Percentiles rank a stretch among this genome's conserved stretches.
Evolutionary conservation across 2,888 invertebrate genomes (phyloP).

Genomic region (Idaea aversata): DNA sequence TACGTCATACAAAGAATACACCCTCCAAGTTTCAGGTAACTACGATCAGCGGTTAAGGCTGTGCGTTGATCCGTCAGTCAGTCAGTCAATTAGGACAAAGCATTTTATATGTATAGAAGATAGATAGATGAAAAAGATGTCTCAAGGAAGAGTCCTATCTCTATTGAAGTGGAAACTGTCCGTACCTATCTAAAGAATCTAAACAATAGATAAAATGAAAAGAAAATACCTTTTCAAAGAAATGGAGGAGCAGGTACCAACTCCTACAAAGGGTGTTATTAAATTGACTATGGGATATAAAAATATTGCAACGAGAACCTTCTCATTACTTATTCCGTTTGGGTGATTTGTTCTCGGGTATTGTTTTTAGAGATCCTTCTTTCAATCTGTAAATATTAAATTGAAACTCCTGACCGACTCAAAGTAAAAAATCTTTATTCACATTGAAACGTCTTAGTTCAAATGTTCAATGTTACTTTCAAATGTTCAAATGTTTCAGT

Average conservation of each 20-base stretch:
- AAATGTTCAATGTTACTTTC: too few species aligned
- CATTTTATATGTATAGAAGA: too few species aligned
- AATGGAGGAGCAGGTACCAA: constrained; percentile 17
- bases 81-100: too few species aligned
- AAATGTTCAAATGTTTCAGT: too few species aligned
- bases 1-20: too few species aligned
- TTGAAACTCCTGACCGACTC: too few species aligned
- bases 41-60: too few species aligned
- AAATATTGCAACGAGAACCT: constrained; percentile 51
- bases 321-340: constrained; percentile 70
- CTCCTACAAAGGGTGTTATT: constrained; percentile 48
- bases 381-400: neutral
- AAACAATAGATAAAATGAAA: constrained; percentile 21
- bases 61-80: too few species aligned
- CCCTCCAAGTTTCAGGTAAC: too few species aligned
- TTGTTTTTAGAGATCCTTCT: constrained; percentile 30
- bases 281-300: constrained; percentile 56
- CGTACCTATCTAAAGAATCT: neutral
- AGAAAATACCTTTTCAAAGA: constrained; percentile 29
- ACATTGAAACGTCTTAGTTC: too few species aligned
- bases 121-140: neutral
- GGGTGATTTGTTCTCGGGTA: constrained; percentile 50
- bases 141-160: neutral
- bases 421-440: too few species aligned
- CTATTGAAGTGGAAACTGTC: constrained; percentile 10